A percentile compares a stretch with the other conserved stretches of the same genome.
phyloP scores from a whole-genome alignment of 1,140 invertebrate genomes.

The Bradynema listronoti region DNA sequence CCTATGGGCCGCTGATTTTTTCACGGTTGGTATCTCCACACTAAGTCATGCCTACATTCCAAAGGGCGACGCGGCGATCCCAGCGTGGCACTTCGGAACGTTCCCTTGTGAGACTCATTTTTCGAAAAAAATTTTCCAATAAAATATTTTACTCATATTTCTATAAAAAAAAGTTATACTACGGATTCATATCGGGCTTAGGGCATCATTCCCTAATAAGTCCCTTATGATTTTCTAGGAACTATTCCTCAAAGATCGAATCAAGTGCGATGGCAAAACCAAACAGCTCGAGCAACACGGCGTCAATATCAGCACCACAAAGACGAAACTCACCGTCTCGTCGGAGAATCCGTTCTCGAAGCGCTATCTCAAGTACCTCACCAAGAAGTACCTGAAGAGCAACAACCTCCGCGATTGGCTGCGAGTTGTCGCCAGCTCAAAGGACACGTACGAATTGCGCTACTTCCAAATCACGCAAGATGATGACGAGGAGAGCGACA shows the following conservation, averaged over 20 bases:
- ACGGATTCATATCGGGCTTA: slow-evolving; percentile 34
- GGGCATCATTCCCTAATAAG: slow-evolving; percentile 49
- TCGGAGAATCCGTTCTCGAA: slow-evolving; percentile 89
- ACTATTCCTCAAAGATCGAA: slow-evolving; percentile 83
- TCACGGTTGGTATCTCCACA: too few species aligned
- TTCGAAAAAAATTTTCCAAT: too few species aligned
- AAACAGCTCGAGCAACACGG: slow-evolving; percentile 84
- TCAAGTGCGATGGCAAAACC: slow-evolving; percentile 92
- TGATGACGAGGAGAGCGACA: slow-evolving; percentile 83
- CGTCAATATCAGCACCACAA: slow-evolving; percentile 77
- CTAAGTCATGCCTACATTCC: too few species aligned
- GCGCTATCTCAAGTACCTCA: slow-evolving; percentile 96
- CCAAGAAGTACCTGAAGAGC: slow-evolving; percentile 98
- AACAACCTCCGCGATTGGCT: slow-evolving; percentile 97
- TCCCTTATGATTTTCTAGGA: slow-evolving; percentile 70
- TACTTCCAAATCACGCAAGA: slow-evolving; percentile 99
- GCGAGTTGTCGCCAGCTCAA: slow-evolving; percentile 87
- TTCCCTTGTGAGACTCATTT: too few species aligned
- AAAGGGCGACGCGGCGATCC: too few species aligned
- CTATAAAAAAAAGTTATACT: too few species aligned
- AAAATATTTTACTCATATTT: too few species aligned
- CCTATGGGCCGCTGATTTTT: too few species aligned
- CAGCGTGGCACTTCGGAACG: too few species aligned
- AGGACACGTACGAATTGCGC: slow-evolving; percentile 89
- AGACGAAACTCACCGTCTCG: slow-evolving; percentile 83